These are phyloP conservation scores for Conus betulinus DNA, from an alignment of 1,140 invertebrate species.

Conservation along the genomic window DNA sequence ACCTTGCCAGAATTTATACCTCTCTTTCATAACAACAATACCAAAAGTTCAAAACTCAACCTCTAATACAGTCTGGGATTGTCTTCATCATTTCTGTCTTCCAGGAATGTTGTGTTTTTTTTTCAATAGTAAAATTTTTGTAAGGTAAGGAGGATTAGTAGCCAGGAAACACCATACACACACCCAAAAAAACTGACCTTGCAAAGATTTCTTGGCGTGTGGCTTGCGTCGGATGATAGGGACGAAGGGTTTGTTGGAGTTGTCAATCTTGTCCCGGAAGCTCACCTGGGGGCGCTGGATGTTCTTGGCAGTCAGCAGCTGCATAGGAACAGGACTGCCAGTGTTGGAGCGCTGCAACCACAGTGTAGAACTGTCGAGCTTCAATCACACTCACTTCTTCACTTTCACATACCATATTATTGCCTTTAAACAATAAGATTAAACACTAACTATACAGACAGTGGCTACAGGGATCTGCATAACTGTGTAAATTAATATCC, in stretches of 20 bases:
- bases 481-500: too few species aligned
- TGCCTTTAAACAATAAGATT: too few species aligned
- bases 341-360: neutral
- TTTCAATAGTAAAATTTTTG: neutral
- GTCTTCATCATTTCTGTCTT: neutral
- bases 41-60: too few species aligned
- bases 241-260: slow-evolving; percentile 85
- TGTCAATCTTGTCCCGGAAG: slow-evolving; percentile 92
- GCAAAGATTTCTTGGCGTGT: slow-evolving; percentile 88
- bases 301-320: slow-evolving; percentile 85
- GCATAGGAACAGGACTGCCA: slow-evolving; percentile 72
- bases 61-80: too few species aligned
- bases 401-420: too few species aligned
- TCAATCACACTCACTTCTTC: too few species aligned
- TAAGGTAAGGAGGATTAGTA: neutral
- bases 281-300: slow-evolving; percentile 88
- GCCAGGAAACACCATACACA: neutral
- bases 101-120: neutral
- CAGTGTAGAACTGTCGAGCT: too few species aligned
- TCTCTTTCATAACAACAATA: too few species aligned
- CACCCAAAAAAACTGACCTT: slow-evolving; percentile 52
- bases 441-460: too few species aligned
- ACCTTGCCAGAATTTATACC: too few species aligned
- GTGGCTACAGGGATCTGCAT: too few species aligned
- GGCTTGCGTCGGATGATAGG: slow-evolving; percentile 92